Base-by-base conservation (phyloP, 2,113 vertebrate genomes). In the Tinamus guttatus region DNA sequence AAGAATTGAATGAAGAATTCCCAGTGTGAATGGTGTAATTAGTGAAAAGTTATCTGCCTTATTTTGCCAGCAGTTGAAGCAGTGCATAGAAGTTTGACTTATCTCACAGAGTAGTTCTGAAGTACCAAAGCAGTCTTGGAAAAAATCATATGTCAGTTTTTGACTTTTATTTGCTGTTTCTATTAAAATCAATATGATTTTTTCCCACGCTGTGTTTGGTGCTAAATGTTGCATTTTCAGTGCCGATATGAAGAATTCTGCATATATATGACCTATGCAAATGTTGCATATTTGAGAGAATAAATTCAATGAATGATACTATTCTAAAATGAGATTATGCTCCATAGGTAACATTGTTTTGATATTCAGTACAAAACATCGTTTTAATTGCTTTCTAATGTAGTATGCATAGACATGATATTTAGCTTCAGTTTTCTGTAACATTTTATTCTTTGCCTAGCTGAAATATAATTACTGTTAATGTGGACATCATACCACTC, bases 201-300 rank as follows among this genome's bases (percentile, higher is more conserved):
- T 63, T 20, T 1, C 12, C 0, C 1, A 1, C 54, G 20, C 62
- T 81, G 13, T 2, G 7, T 67, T 73, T 51, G 30, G 27, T 63
- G 36, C 5, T 49, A 82, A 16, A 18, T 54, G 6, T 41, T 71
- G 28, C 34, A 7, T 47, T 16, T 41, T 19, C 27, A 38, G 2
- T 79, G 28, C 13, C 45, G 20, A 62, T 73, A 10, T 1, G 32
- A 25, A 77, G 38, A 85, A 11, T 17, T 87, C 76, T 69, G 34
- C 9, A 5, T 75, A 15, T 24, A 27, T 0, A 2, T 79, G 24
- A 32, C 40, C 8, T 36, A 12, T 79, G 58, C 45, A 64, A 59
- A 75, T 71, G 24, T 20, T 67, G 30, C 17, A 5, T 77, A 4
- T 65, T 67, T 81, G 68, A 13, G 71, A 41, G 36, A 54, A 81